Percentiles rank a stretch among this genome's conserved stretches.
Evolutionary conservation across 2,113 vertebrate species (phyloP).

Genomic region (Clarias macrocephalus): DNA sequence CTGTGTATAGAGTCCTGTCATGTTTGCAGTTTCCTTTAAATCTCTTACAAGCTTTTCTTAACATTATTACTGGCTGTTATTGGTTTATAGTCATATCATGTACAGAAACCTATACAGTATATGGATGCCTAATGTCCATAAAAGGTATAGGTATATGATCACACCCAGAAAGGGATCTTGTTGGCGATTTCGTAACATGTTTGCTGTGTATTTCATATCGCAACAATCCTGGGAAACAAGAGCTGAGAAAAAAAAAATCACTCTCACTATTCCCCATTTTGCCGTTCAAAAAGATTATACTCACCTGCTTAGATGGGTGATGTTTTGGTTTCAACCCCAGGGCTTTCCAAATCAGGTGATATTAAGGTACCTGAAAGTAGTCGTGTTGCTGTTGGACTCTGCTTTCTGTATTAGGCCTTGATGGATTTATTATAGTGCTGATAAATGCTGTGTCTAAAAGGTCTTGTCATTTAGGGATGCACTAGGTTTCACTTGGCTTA

Average conservation of each 20-base stretch:
- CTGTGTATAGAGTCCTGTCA: conserved; percentile 1
- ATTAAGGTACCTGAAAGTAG: neutral
- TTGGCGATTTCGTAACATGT: neutral
- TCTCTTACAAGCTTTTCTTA: neutral
- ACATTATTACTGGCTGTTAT: neutral
- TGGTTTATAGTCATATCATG: neutral
- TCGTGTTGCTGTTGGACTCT: conserved; percentile 28
- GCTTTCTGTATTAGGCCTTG: conserved; percentile 58
- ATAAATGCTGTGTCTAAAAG: conserved; percentile 71
- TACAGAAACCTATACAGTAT: neutral
- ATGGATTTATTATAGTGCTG: conserved; percentile 67
- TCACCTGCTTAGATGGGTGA: neutral
- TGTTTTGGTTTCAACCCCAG: conserved; percentile 10
- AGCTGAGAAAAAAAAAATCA: neutral
- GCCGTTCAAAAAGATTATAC: neutral
- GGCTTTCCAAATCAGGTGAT: neutral
- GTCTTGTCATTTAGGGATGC: conserved; percentile 67
- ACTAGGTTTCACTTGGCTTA: conserved; percentile 60
- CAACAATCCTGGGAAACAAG: neutral
- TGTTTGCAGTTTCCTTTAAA: neutral
- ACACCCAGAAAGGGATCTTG: conserved; percentile 3
- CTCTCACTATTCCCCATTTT: neutral
- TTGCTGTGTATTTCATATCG: neutral
- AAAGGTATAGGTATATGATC: neutral
- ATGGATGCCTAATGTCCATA: neutral